These are phyloP conservation scores for Ichneumoninae sp. DNA, from an alignment of 2,888 invertebrate species.

Conservation along the genomic window DNA sequence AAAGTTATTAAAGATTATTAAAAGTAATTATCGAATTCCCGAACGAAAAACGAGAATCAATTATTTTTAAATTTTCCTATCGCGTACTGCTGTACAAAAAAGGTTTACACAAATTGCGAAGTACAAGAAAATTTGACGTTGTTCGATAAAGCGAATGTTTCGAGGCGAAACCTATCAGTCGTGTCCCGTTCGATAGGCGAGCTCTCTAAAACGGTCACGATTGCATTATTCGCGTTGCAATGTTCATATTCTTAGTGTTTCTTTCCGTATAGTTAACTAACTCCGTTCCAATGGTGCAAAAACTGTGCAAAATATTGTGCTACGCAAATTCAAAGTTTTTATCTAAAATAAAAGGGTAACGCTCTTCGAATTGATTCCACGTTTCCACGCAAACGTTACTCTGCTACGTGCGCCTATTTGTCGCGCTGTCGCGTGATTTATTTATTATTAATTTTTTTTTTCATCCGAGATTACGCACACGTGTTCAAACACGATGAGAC, in stretches of 20 bases:
- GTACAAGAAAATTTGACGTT: neutral
- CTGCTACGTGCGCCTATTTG: neutral
- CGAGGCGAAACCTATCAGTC: neutral
- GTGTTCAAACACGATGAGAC: neutral
- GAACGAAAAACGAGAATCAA: neutral
- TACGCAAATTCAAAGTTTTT: neutral
- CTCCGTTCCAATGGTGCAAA: neutral
- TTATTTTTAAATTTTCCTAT: neutral
- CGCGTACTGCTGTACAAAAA: neutral
- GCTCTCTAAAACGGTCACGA: constrained; percentile 12
- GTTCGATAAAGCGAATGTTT: neutral
- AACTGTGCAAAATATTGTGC: neutral
- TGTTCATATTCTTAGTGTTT: neutral
- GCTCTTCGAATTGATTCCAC: neutral
- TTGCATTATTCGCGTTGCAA: neutral
- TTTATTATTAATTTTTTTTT: neutral
- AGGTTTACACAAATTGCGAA: neutral
- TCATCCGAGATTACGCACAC: constrained; percentile 16
- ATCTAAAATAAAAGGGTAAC: neutral
- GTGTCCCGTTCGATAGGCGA: neutral
- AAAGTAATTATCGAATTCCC: neutral
- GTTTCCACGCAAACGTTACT: neutral
- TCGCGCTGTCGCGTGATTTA: neutral
- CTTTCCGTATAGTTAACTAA: neutral
- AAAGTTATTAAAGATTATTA: neutral